These are phyloP conservation scores for Eilema griseolum DNA, from an alignment of 2,888 invertebrate genomes.

Conservation along the genomic window DNA sequence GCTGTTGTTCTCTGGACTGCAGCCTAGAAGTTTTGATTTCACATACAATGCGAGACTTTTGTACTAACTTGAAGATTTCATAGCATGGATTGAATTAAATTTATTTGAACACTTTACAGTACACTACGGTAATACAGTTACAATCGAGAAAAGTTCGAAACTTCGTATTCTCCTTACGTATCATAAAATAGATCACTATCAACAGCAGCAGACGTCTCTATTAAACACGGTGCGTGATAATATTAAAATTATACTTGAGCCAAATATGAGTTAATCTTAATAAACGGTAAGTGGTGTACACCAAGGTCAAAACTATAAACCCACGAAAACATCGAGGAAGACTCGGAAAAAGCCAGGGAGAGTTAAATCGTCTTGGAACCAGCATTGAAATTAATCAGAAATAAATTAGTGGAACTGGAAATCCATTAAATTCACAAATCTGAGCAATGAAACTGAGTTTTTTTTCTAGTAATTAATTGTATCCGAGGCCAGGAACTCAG, in stretches of 20 bases:
- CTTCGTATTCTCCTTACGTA: not conserved
- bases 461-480: too few relatives aligned
- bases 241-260: not conserved
- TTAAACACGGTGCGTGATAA: not conserved
- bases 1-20: constrained; percentile 39
- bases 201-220: not conserved
- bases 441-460: too few relatives aligned
- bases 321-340: too few relatives aligned
- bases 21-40: constrained; percentile 45
- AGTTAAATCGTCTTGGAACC: not conserved
- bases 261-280: not conserved
- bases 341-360: not conserved
- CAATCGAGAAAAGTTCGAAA: not conserved
- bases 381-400: not conserved
- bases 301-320: too few relatives aligned
- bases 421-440: too few relatives aligned
- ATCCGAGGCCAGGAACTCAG: too few relatives aligned
- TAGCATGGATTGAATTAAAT: constrained; percentile 1
- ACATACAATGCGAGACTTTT: constrained; percentile 27
- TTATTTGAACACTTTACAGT: not conserved
- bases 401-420: too few relatives aligned
- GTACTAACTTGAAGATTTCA: constrained; percentile 2
- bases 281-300: not conserved
- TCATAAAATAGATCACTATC: not conserved
- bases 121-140: not conserved